These are phyloP conservation scores for Zhuqinia jingwanae DNA, from an alignment of 2,888 invertebrate genomes.

Conservation along the genomic window DNA sequence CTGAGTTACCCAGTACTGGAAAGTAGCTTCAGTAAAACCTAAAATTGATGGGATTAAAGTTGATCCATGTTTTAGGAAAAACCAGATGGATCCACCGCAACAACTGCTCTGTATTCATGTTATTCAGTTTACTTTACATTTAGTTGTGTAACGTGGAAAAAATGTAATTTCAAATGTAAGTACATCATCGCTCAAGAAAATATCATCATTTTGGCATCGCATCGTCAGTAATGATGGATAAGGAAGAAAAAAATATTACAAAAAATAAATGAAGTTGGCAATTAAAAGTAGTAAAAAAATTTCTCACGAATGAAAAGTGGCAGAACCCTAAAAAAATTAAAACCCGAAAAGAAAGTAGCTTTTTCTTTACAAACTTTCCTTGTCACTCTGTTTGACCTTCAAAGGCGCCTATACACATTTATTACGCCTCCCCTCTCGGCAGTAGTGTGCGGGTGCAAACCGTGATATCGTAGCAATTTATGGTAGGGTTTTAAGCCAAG, in stretches of 20 bases:
- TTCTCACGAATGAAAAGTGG: constrained; percentile 13
- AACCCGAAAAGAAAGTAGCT: too few species aligned
- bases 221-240: background rate
- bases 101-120: background rate
- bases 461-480: constrained; percentile 10
- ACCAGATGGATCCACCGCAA: constrained; percentile 46
- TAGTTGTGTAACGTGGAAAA: too few species aligned
- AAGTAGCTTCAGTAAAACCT: background rate
- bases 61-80: constrained; percentile 30
- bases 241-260: background rate
- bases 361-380: constrained; percentile 11
- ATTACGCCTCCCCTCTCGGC: background rate
- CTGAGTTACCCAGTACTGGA: too few species aligned
- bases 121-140: background rate
- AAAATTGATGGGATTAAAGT: constrained; percentile 48
- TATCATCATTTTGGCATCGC: too few species aligned
- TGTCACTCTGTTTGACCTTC: constrained; percentile 25
- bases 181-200: too few species aligned
- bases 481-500: background rate
- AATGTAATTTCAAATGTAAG: too few species aligned
- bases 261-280: background rate
- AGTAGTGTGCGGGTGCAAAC: background rate
- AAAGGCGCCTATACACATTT: constrained; percentile 26
- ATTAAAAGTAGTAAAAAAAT: constrained; percentile 10
- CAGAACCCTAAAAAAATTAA: too few species aligned